Percentiles rank a stretch among this genome's conserved stretches.
Conservation (phyloP, 2,888 invertebrate genomes). For the Drosophila rellima region DNA sequence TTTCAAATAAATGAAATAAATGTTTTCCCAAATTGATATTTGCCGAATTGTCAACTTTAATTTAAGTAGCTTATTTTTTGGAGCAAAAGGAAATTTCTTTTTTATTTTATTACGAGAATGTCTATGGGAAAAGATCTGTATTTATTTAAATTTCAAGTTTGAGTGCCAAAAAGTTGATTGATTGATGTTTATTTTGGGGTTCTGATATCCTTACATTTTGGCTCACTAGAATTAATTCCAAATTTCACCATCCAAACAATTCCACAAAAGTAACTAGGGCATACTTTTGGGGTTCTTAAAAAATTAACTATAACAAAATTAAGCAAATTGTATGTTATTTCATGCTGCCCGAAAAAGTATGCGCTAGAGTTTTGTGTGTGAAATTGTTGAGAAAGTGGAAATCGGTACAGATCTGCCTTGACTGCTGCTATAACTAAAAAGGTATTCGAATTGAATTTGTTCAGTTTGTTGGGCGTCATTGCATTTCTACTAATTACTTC, state of each 20-base stretch:
- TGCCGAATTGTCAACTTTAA: not conserved
- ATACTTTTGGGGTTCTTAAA: not conserved
- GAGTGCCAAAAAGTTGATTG: slow-evolving; percentile 35
- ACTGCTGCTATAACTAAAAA: slow-evolving; percentile 65
- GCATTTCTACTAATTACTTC: slow-evolving; percentile 48
- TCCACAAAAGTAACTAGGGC: not conserved
- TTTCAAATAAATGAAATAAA: not conserved
- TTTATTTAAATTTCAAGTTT: slow-evolving; percentile 21
- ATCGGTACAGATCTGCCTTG: not conserved
- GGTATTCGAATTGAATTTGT: slow-evolving; percentile 35
- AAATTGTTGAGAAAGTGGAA: not conserved
- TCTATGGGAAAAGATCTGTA: slow-evolving; percentile 11
- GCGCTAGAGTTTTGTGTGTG: not conserved
- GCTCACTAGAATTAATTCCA: slow-evolving; percentile 59
- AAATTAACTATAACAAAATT: not conserved
- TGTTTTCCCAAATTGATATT: not conserved
- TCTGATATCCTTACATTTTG: slow-evolving; percentile 34
- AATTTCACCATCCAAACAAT: not conserved
- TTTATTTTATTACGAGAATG: not conserved
- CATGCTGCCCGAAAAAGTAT: not conserved
- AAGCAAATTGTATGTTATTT: not conserved
- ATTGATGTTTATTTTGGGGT: slow-evolving; percentile 16
- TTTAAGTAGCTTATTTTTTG: not conserved
- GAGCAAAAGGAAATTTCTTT: not conserved
- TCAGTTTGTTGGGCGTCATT: slow-evolving; percentile 36